phyloP scores from a whole-genome alignment of 2,113 vertebrate species.

The Spizaetus ornatus region DNA sequence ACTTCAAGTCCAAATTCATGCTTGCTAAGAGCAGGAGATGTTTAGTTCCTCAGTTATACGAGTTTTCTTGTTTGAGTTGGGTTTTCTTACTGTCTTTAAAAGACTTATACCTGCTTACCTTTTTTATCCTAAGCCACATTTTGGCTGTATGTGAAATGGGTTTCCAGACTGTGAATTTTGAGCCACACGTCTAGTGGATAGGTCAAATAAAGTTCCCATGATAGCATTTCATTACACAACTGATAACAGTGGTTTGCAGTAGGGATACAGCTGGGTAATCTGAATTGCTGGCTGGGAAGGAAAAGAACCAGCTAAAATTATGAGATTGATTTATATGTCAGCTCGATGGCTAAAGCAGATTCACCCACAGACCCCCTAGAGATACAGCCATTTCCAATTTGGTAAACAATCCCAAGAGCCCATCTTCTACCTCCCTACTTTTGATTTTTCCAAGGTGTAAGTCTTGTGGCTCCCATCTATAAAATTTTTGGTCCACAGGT shows the following conservation, averaged over 20 bases:
- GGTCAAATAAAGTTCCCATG: constrained; percentile 18
- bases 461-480: background rate
- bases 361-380: background rate
- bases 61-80: background rate
- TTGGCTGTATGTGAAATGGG: background rate
- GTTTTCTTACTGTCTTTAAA: background rate
- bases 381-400: background rate
- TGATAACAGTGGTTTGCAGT: background rate
- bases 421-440: background rate
- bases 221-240: background rate
- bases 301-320: background rate
- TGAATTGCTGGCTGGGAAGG: background rate
- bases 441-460: background rate
- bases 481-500: background rate
- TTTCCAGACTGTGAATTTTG: background rate
- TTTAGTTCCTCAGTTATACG: background rate
- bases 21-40: background rate
- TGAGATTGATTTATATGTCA: background rate
- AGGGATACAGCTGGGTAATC: background rate
- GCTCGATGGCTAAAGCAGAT: background rate
- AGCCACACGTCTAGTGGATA: background rate
- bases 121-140: background rate
- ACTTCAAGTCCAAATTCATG: background rate
- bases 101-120: background rate
- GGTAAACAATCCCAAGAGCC: background rate